Conservation (phyloP, 2,113 vertebrate species). For the Neodon shergylaensis region DNA sequence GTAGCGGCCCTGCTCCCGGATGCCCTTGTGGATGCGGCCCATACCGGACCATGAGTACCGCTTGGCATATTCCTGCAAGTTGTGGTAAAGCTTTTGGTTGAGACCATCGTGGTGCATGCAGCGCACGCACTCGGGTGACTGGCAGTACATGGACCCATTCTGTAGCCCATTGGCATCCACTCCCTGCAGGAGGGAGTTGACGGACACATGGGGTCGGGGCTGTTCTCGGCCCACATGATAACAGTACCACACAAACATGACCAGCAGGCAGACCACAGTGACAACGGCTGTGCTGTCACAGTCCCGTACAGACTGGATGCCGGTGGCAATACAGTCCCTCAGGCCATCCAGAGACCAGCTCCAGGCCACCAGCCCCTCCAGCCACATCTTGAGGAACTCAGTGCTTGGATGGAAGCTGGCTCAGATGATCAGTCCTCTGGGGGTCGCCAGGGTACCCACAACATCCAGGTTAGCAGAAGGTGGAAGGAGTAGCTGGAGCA, state of each 20-base stretch:
- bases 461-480: constrained; percentile 64
- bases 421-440: constrained; percentile 75
- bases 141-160: constrained; percentile 94
- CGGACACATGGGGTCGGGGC: constrained; percentile 85
- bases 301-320: constrained; percentile 95
- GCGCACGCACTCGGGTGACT: constrained; percentile 92
- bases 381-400: constrained; percentile 81
- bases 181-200: constrained; percentile 85
- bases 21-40: constrained; percentile 98
- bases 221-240: constrained; percentile 97
- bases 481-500: constrained; percentile 15
- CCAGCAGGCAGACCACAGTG: constrained; percentile 90
- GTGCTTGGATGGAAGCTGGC: not conserved
- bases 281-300: constrained; percentile 91
- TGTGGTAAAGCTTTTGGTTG: constrained; percentile 98
- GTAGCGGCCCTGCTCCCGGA: constrained; percentile 96
- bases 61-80: constrained; percentile 98
- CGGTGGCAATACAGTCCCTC: constrained; percentile 91
- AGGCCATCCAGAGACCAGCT: constrained; percentile 93
- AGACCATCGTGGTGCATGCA: constrained; percentile 92
- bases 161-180: constrained; percentile 87
- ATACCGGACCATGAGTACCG: constrained; percentile 99
- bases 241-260: constrained; percentile 98
- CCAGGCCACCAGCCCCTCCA: constrained; percentile 88
- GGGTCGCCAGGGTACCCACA: constrained; percentile 78